Evolutionary conservation across 2,113 vertebrate genomes (phyloP).

Genomic region (Diadophis punctatus): DNA sequence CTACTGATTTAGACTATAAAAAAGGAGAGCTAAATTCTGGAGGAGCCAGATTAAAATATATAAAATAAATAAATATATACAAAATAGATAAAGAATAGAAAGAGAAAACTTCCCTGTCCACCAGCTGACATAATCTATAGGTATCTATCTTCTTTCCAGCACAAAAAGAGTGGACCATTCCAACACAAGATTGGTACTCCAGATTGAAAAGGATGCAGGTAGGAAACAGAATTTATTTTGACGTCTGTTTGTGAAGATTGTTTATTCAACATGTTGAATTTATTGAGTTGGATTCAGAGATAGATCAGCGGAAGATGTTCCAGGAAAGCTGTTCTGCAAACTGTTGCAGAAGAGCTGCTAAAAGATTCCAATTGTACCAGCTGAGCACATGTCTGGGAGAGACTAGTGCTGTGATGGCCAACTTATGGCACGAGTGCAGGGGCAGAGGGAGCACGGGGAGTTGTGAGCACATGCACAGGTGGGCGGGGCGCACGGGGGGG

Average conservation of each 20-base stretch:
- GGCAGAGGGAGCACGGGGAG: too few relatives aligned
- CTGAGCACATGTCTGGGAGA: neutral
- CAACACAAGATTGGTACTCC: conserved; percentile 91
- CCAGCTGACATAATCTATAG: conserved; percentile 1
- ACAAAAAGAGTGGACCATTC: conserved; percentile 92
- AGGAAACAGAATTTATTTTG: conserved; percentile 27
- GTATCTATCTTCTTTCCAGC: conserved; percentile 67
- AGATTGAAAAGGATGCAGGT: conserved; percentile 95
- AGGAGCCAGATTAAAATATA: neutral
- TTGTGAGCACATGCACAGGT: too few relatives aligned
- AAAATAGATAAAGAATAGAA: neutral
- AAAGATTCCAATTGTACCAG: neutral
- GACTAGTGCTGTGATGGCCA: neutral
- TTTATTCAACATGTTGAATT: neutral
- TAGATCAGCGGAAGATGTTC: neutral
- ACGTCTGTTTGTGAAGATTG: neutral
- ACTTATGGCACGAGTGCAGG: too few relatives aligned
- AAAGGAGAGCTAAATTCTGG: neutral
- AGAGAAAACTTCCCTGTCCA: neutral
- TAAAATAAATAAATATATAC: neutral
- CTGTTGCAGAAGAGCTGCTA: neutral
- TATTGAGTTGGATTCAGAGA: neutral
- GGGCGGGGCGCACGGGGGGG: too few relatives aligned
- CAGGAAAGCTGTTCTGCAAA: neutral
- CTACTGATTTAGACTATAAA: too few relatives aligned